Conservation (phyloP, 2,888 invertebrate genomes). For the Odontomyia ornata region DNA sequence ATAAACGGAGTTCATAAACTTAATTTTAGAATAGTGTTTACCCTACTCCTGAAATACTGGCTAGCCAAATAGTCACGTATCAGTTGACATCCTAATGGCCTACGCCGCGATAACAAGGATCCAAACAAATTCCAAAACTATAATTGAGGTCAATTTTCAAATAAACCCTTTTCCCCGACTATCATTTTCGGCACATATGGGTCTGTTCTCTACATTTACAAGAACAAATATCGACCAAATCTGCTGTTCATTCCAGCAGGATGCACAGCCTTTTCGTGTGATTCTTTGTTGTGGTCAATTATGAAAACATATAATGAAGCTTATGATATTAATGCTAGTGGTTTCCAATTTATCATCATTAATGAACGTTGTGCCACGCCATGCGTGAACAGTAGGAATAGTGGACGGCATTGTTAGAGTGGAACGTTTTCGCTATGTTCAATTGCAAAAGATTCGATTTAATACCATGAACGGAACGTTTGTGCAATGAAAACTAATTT, state of each 20-base stretch:
- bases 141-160: constrained; percentile 5
- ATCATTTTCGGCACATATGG: background rate
- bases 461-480: background rate
- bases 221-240: background rate
- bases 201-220: background rate
- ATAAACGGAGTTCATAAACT: background rate
- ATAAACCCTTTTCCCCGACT: background rate
- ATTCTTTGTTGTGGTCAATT: background rate
- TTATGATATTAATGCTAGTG: background rate
- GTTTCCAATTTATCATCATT: background rate
- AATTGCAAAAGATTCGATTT: background rate
- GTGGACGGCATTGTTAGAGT: no score
- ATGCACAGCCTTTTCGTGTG: background rate
- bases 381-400: background rate
- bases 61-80: background rate
- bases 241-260: background rate
- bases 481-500: background rate
- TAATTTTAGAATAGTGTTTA: background rate
- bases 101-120: background rate
- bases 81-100: background rate
- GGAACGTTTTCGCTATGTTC: no score
- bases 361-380: background rate
- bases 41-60: background rate
- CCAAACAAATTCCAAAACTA: background rate
- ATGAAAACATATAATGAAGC: constrained; percentile 10